Conservation (phyloP, 2,888 invertebrate species). For the Scaptomyza caliginosa region DNA sequence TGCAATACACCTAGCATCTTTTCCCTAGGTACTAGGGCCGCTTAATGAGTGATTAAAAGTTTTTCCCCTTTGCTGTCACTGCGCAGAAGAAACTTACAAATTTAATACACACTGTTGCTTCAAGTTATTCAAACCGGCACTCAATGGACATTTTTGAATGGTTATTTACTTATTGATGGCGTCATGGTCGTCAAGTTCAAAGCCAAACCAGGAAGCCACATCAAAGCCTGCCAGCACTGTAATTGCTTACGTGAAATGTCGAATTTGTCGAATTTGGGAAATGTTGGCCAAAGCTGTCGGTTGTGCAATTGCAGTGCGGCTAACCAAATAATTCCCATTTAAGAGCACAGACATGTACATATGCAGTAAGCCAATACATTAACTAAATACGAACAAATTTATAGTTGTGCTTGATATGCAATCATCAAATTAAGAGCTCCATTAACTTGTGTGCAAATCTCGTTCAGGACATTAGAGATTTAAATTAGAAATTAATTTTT, state of each 20-base stretch:
- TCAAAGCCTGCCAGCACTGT: conserved; percentile 51
- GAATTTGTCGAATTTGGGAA: conserved; percentile 33
- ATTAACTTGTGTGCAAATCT: conserved; percentile 12
- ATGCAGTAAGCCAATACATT: conserved; percentile 3
- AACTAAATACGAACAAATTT: neutral
- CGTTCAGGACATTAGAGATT: neutral
- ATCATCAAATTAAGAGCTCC: conserved; percentile 9
- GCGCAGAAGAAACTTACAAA: neutral
- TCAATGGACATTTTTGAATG: conserved; percentile 17
- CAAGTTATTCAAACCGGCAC: conserved; percentile 22
- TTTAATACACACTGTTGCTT: conserved; percentile 3
- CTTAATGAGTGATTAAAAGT: conserved; percentile 55
- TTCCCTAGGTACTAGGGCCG: neutral
- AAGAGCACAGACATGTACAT: too few relatives aligned
- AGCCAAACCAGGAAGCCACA: conserved; percentile 55
- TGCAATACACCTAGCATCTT: conserved; percentile 46
- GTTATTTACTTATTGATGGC: conserved; percentile 46
- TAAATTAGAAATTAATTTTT: conserved; percentile 1
- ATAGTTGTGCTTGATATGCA: neutral
- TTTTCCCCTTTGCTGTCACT: conserved; percentile 1
- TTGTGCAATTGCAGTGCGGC: conserved; percentile 18
- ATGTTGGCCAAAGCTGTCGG: conserved; percentile 21
- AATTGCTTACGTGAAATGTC: conserved; percentile 61
- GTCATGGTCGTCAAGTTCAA: conserved; percentile 40
- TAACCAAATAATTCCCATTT: conserved; percentile 29